A percentile compares a stretch with the other conserved stretches of the same genome.
Conservation (phyloP, 2,888 invertebrate species). For the Brachynemurus nebulosus region DNA sequence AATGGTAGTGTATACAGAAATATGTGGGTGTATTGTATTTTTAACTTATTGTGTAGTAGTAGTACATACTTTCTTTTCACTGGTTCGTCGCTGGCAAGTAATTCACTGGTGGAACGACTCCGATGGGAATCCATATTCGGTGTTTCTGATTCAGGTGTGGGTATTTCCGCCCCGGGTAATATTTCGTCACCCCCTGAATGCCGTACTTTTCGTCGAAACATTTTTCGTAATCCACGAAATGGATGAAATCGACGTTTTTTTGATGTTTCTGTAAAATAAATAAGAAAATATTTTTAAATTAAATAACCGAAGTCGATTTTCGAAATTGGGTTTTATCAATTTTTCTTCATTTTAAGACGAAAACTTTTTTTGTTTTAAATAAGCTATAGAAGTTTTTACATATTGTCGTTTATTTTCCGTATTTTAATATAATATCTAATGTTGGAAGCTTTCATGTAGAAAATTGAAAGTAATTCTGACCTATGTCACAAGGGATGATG, state of each 20-base stretch:
- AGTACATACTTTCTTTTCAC: conserved; percentile 38
- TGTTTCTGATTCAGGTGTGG: conserved; percentile 25
- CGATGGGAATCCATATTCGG: conserved; percentile 25
- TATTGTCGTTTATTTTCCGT: too few relatives aligned
- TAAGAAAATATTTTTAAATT: conserved; percentile 5
- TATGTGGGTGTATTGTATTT: neutral
- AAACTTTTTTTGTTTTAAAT: too few relatives aligned
- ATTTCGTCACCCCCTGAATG: conserved; percentile 23
- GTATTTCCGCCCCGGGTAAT: conserved; percentile 23
- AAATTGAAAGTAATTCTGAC: too few relatives aligned
- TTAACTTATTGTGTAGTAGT: too few relatives aligned
- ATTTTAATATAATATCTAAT: too few relatives aligned
- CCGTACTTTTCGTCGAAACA: conserved; percentile 42
- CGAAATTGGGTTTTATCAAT: too few relatives aligned
- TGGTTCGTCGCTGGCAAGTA: conserved; percentile 46
- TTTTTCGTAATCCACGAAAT: conserved; percentile 51
- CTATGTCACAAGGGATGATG: too few relatives aligned
- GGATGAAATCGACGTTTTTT: conserved; percentile 48
- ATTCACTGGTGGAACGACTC: conserved; percentile 46
- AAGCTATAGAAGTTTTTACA: too few relatives aligned
- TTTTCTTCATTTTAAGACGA: too few relatives aligned
- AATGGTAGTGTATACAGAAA: neutral
- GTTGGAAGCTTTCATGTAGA: too few relatives aligned
- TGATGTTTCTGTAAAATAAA: conserved; percentile 28
- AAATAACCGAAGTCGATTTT: too few relatives aligned